These are phyloP conservation scores for Nyctibius bracteatus DNA, from an alignment of 2,113 vertebrate genomes.

Conservation along the genomic window DNA sequence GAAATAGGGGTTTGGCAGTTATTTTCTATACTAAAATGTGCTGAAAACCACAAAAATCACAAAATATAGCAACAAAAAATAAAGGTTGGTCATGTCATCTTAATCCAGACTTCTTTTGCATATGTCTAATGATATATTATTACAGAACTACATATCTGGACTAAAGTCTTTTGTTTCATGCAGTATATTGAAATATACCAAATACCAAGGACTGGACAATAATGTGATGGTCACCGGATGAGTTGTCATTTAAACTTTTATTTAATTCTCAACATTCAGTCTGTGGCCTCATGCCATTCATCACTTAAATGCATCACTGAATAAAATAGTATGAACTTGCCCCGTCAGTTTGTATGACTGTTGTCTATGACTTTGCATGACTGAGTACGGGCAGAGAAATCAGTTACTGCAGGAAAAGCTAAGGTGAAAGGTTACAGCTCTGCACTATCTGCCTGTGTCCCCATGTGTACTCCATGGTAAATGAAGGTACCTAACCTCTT, in stretches of 20 bases:
- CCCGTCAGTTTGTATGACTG: not conserved
- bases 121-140: not conserved
- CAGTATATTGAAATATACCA: not conserved
- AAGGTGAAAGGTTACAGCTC: not conserved
- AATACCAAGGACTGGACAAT: not conserved
- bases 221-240: not conserved
- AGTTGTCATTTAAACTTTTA: not conserved
- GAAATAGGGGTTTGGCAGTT: not conserved
- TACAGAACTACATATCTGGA: not conserved
- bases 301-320: not conserved
- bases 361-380: not conserved
- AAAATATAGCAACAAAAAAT: not conserved
- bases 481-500: not conserved
- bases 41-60: not conserved
- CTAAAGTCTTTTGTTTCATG: not conserved
- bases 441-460: not conserved
- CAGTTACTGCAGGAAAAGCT: not conserved
- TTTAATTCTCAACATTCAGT: not conserved
- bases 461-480: fast-evolving
- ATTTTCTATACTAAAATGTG: not conserved
- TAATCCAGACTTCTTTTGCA: not conserved
- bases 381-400: not conserved
- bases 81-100: not conserved
- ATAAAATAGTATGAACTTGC: not conserved
- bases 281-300: not conserved